Percentiles rank a stretch among this genome's conserved stretches.
phyloP scores from a whole-genome alignment of 2,888 invertebrate genomes.

The Polietes domitor region DNA sequence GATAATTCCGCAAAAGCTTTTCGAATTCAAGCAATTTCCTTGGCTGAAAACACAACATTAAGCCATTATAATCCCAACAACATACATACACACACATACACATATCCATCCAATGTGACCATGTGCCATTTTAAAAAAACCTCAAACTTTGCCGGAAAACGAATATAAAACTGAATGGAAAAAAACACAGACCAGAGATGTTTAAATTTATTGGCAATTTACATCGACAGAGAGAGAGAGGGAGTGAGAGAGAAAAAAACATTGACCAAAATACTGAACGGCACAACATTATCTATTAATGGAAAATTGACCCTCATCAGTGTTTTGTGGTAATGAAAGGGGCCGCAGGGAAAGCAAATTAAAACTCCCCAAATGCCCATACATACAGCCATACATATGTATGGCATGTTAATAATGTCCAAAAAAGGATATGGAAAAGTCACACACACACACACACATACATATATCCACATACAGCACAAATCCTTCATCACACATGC shows the following conservation, averaged over 20 bases:
- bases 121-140: slow-evolving; percentile 2
- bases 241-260: background rate
- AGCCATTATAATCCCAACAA: slow-evolving; percentile 3
- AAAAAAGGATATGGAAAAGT: background rate
- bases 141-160: background rate
- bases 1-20: background rate
- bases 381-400: background rate
- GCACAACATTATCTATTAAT: slow-evolving; percentile 50
- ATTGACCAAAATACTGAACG: background rate
- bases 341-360: background rate
- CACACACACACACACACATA: background rate
- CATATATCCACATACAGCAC: no score
- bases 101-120: no score
- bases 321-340: slow-evolving; percentile 15
- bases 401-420: background rate
- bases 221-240: background rate
- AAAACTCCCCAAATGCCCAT: background rate
- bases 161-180: background rate
- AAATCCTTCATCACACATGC: background rate
- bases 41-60: no score
- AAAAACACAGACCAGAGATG: background rate
- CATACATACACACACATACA: no score
- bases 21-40: background rate
- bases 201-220: slow-evolving; percentile 43
- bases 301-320: slow-evolving; percentile 50